A percentile compares a stretch with the other conserved stretches of the same genome.
Evolutionary conservation across 1,140 invertebrate genomes (phyloP).

Genomic region (Hirudo medicinalis): DNA sequence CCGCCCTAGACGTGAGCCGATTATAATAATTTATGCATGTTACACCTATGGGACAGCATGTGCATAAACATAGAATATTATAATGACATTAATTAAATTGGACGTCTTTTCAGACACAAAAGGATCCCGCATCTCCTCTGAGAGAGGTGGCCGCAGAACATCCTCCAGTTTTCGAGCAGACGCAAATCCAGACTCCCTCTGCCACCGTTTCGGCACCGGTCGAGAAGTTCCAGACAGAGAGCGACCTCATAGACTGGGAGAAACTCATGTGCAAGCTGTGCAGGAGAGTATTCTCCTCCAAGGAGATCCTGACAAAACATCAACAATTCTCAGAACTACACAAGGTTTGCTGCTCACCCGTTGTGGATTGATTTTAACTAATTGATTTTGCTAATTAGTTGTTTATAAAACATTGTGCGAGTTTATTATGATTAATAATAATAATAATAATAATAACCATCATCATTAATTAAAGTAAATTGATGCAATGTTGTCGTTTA

Average conservation of each 20-base stretch:
- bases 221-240: constrained; percentile 34
- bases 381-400: background rate
- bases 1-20: too few relatives aligned
- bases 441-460: constrained; percentile 1
- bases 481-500: background rate
- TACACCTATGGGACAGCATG: too few relatives aligned
- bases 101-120: too few relatives aligned
- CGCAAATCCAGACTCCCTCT: too few relatives aligned
- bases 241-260: constrained; percentile 61
- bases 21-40: too few relatives aligned
- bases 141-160: too few relatives aligned
- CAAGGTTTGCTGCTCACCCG: constrained; percentile 45
- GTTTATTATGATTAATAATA: background rate
- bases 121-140: too few relatives aligned
- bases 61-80: too few relatives aligned
- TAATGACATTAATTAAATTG: too few relatives aligned
- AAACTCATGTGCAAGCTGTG: constrained; percentile 89
- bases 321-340: constrained; percentile 84
- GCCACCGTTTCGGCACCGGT: too few relatives aligned
- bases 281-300: constrained; percentile 80
- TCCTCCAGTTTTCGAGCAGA: too few relatives aligned
- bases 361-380: background rate
- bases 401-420: background rate
- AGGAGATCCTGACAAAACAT: constrained; percentile 77
- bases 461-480: background rate